Evolutionary conservation across 2,113 vertebrate species (phyloP), one percentile per base, ranked within the genome.

Genomic region (Cygnus atratus): DNA sequence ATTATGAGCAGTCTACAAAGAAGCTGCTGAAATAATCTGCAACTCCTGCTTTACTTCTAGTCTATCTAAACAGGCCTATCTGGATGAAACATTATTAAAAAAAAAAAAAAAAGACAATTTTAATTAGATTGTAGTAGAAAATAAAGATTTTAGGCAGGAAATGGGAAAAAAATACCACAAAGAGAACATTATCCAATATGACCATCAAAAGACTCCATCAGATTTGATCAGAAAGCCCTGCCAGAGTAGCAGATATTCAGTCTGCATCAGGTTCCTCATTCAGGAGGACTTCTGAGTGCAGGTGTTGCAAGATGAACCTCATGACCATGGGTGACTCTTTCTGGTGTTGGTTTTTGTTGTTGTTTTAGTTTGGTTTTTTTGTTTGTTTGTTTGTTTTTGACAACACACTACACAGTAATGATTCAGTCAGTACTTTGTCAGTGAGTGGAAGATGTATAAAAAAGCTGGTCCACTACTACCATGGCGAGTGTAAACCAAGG

Each of bases 281-380:
- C 65, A 55, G 48, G 6, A 82, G 11, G 14, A 20, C 4, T 28
- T 55, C 43, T 72, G 54, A 83, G 55, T 50, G 29, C 9, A 10
- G 13, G 14, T 26, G 15, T 55, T 70, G 13, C 15, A 77, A 46
- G 43, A 81, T 14, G 15, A 73, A 37, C 28, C 22, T 57, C 54
- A n/a, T 0, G 10, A 20, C 14, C 41, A 28, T 0, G 0, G 25
- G 9, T 39, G 8, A 25, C 7, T 29, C 0, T 4, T 31, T 33
- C 4, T 48, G 35, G 29, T 57, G 7, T 18, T 43, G 20, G 1
- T 59, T 50, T 50, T 22, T 50, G 20, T 12, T 50, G 18, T 21
- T 48, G 22, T 39, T 15, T 72, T 35, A 43, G 11, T n/a, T n/a
- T n/a, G n/a, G 3, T 25, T 21, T 11, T 50, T 50, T 25, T 25